Conservation (phyloP, 1,140 invertebrate genomes). For the Scaptomyza pallida region DNA sequence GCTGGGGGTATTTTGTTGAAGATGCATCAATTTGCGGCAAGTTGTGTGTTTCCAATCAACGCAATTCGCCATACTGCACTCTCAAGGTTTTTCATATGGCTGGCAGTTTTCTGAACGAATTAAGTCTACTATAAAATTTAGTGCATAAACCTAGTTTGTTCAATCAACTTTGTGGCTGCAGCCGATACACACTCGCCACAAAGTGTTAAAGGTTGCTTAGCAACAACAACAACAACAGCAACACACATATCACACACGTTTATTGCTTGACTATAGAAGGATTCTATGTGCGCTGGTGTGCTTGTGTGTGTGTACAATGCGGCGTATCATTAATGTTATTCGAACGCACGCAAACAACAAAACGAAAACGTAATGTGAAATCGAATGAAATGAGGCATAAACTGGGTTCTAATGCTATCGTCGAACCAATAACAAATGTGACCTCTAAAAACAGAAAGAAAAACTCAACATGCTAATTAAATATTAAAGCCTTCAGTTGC, state of each 20-base stretch:
- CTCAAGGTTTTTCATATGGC: background rate
- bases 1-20: background rate
- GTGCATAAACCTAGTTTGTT: background rate
- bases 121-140: background rate
- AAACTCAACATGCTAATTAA: constrained; percentile 39
- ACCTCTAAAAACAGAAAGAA: background rate
- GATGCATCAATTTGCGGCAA: constrained; percentile 28
- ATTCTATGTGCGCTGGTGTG: background rate
- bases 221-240: constrained; percentile 4
- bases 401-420: no score
- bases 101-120: background rate
- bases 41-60: background rate
- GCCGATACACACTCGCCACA: constrained; percentile 2
- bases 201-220: constrained; percentile 2
- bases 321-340: constrained; percentile 63
- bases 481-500: constrained; percentile 31
- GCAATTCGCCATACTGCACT: constrained; percentile 7
- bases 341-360: constrained; percentile 32
- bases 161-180: constrained; percentile 1
- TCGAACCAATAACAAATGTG: background rate
- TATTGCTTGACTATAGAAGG: background rate
- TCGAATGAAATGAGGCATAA: constrained; percentile 13
- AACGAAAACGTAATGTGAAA: constrained; percentile 35
- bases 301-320: constrained; percentile 31
- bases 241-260: background rate